These are phyloP conservation scores for Lomographa bimaculata DNA, from an alignment of 2,888 invertebrate species.

Conservation along the genomic window DNA sequence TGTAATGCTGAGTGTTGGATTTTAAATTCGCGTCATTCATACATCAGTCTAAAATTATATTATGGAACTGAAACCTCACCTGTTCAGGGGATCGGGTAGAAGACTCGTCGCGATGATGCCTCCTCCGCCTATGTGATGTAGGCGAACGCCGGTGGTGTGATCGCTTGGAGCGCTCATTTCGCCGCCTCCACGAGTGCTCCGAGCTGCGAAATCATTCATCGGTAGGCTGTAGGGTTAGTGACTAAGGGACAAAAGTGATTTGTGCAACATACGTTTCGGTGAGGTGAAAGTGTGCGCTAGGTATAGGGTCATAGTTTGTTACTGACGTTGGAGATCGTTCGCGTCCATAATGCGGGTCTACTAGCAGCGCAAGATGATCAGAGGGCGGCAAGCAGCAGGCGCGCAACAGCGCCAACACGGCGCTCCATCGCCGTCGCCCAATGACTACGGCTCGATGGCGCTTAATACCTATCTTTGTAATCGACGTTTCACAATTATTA, in stretches of 20 bases:
- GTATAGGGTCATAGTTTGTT: constrained; percentile 35
- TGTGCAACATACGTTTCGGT: constrained; percentile 56
- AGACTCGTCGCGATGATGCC: constrained; percentile 81
- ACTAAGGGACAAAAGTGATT: constrained; percentile 48
- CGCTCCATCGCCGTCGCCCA: constrained; percentile 61
- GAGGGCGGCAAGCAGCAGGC: constrained; percentile 72
- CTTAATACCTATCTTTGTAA: constrained; percentile 31
- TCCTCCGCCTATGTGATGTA: constrained; percentile 89
- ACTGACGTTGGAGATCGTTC: constrained; percentile 73
- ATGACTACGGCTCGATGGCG: constrained; percentile 49
- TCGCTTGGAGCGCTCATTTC: constrained; percentile 93
- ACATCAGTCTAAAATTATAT: constrained; percentile 27
- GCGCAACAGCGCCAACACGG: constrained; percentile 60
- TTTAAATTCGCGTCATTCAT: constrained; percentile 41
- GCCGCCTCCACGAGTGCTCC: constrained; percentile 90
- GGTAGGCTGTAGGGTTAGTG: constrained; percentile 81
- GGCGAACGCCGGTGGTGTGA: constrained; percentile 93
- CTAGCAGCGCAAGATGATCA: constrained; percentile 61
- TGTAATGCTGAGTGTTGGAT: constrained; percentile 59
- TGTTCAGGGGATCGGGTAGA: constrained; percentile 77
- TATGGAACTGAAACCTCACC: constrained; percentile 59
- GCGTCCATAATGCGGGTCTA: constrained; percentile 59
- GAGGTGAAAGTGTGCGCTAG: constrained; percentile 59
- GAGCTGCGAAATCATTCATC: constrained; percentile 87
- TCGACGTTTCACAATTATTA: constrained; percentile 7